Base-by-base conservation (phyloP, 2,797 vertebrate species). In the Coregonus ussuriensis region DNA sequence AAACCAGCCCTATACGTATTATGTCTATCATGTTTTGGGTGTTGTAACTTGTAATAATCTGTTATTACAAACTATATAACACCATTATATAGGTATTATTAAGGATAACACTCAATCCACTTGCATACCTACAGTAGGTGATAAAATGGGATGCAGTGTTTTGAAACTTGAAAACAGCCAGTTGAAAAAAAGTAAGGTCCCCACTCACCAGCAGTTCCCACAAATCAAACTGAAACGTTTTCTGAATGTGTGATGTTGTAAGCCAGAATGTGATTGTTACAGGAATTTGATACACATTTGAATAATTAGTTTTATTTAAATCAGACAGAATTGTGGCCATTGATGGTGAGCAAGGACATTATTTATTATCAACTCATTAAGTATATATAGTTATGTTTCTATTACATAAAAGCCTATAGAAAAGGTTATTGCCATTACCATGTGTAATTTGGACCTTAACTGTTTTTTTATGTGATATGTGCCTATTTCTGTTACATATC, bases 381-480 rank as follows among this genome's bases (percentile, higher is more conserved):
- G 4, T n/a, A 18, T 56, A 56, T 18, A n/a, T 14, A 6, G 6
- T n/a, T 56, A 18, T 6, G 54, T 56, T 16, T 56, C 18, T 18
- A n/a, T 56, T 56, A 7, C 41, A 47, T 11, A 47, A 47, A 47
- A 11, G 9, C 9, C 41, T 3, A 11, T 18, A 59, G 56, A 59
- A 59, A 21, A 63, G 47, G 16, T 37, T 6, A 0, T 16, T n/a
- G 18, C 35, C 35, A 47, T 70, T 41, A 6, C 21, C 41, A 29
- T 52, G 18, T 74, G 35, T 74, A 5, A 35, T 56, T 59, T 73
- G 18, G 35, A 16, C 25, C 6, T 63, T 21, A 6, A 21, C 56
- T 51, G 6, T 63, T 65, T 41, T 72, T 6, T 71, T 81, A 67
- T 81, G 68, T 84, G 70, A 62, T 75, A 41, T 54, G 15, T 73